These are phyloP conservation scores for Psittacara wagleri DNA, from an alignment of 2,113 vertebrate genomes.

Conservation along the genomic window DNA sequence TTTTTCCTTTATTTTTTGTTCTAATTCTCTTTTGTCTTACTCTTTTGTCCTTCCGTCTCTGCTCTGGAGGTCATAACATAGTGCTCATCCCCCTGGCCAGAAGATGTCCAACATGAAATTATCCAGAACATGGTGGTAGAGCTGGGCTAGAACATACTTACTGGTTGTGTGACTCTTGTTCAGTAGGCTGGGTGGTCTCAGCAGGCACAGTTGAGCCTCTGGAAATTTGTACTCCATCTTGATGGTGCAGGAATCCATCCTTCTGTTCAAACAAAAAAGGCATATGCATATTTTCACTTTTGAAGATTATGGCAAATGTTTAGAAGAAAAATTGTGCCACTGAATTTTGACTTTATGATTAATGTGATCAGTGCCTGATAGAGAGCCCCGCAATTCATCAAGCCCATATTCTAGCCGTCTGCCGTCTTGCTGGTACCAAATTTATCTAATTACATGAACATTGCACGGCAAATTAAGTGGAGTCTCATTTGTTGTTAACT, in stretches of 20 bases:
- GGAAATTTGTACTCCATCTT: background rate
- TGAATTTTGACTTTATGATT: constrained; percentile 78
- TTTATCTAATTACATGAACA: constrained; percentile 81
- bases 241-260: background rate
- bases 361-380: constrained; percentile 79
- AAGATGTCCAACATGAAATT: background rate
- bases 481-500: constrained; percentile 76
- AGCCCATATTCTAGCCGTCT: constrained; percentile 72
- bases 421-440: constrained; percentile 68
- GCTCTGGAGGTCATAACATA: background rate
- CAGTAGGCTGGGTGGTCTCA: background rate
- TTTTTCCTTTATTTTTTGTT: background rate
- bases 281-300: background rate
- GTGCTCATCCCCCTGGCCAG: background rate
- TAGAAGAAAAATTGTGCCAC: constrained; percentile 66
- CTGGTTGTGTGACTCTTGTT: background rate
- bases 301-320: constrained; percentile 2
- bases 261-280: background rate
- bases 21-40: background rate
- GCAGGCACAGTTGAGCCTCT: background rate
- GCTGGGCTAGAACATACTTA: background rate
- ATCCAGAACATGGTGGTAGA: background rate
- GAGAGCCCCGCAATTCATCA: constrained; percentile 82
- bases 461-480: constrained; percentile 78
- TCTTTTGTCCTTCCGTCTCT: background rate